Evolutionary conservation across 2,113 vertebrate species (phyloP).

Genomic region (Edolisoma coerulescens): DNA sequence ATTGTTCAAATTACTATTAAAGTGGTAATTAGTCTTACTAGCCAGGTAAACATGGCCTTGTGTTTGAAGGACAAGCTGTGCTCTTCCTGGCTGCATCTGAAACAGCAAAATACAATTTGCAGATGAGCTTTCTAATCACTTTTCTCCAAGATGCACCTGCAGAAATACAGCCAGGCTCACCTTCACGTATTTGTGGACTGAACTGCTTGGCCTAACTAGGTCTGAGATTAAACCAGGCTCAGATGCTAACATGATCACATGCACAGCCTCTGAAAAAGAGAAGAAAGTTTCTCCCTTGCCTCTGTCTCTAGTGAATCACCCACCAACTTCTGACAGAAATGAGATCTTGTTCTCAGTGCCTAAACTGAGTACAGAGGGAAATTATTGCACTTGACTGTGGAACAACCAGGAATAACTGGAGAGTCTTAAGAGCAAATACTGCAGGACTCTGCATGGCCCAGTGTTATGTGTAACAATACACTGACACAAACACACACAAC

Average conservation of each 20-base stretch:
- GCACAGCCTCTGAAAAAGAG: background rate
- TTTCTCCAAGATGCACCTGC: background rate
- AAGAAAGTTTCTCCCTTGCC: background rate
- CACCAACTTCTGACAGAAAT: background rate
- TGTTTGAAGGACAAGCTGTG: background rate
- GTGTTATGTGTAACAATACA: background rate
- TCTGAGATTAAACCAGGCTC: background rate
- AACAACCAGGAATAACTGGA: background rate
- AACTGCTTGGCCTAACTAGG: background rate
- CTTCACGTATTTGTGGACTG: rapidly evolving
- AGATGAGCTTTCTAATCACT: background rate
- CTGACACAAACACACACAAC: background rate
- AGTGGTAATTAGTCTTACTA: background rate
- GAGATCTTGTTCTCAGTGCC: background rate
- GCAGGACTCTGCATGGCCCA: background rate
- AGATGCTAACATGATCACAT: background rate
- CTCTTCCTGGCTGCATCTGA: background rate
- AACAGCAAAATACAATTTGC: background rate
- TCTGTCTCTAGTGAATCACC: background rate
- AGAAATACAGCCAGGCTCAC: background rate
- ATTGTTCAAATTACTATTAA: background rate
- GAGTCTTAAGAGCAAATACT: background rate
- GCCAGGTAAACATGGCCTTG: background rate
- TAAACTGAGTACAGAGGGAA: background rate
- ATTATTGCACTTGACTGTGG: background rate